Evolutionary conservation across 1,140 invertebrate genomes (phyloP), one percentile per base, ranked within the genome.

Genomic region (Cotesia vestalis): DNA sequence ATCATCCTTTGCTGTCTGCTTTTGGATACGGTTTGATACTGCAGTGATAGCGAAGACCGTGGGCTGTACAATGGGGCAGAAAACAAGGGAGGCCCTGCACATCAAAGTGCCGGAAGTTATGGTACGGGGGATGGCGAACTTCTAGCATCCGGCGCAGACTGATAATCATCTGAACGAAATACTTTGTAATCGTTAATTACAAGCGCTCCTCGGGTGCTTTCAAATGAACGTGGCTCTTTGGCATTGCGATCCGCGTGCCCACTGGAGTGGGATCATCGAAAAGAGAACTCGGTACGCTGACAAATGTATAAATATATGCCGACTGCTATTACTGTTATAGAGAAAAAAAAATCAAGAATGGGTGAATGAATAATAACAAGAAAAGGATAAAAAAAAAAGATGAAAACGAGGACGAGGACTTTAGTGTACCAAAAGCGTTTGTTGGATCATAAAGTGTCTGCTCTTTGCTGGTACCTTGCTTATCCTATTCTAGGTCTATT

Each of bases 101-200:
- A 78, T 79, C 78, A 79, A 79, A 79, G 78, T 74, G 61, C 71
- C 73, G 76, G 78, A 85, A 85, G 84, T 85, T 85, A 84, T 84
- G 82, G 81, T 85, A 84, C 84, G 82, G 81, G 80, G 82, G 77
- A 79, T 77, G 78, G 77, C 72, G 78, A 79, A 80, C 78, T 80
- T 73, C 62, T 76, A 72, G 79, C 78, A 85, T 85, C 84, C 84
- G 83, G 84, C 80, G 74, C 78, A 85, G 84, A 84, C 83, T 84
- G 84, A 85, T 85, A 85, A 85, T 85, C 83, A 85, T 85, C 77
- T 83, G 79, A 83, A 85, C 81, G 83, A 84, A 85, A 85, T 85
- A 85, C 83, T 85, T 85, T 84, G 83, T 81, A 84, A 85, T 84
- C 82, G 83, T 84, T 84, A 85, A 85, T 84, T 84, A 84, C 83